Evolutionary conservation across 2,888 invertebrate genomes (phyloP).

Genomic region (Oscheius sp.): DNA sequence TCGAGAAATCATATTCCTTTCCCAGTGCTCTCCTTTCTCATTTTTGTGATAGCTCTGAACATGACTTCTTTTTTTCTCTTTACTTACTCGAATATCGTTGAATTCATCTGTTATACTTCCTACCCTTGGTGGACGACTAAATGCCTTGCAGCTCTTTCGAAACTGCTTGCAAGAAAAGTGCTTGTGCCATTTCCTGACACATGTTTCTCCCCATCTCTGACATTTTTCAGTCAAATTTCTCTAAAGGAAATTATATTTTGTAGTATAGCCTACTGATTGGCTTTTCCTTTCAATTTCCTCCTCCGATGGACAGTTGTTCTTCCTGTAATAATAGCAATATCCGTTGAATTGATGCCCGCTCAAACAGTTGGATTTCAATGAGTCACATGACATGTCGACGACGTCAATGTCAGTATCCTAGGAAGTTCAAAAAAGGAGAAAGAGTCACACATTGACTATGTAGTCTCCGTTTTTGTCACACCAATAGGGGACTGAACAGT

Average conservation of each 20-base stretch:
- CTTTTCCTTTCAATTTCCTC: slow-evolving; percentile 30
- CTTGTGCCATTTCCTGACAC: slow-evolving; percentile 36
- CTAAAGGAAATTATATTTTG: slow-evolving; percentile 12
- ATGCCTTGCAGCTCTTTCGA: slow-evolving; percentile 35
- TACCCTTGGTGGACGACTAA: slow-evolving; percentile 26
- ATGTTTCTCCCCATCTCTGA: slow-evolving; percentile 11
- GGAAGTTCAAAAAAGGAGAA: background rate
- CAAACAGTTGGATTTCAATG: slow-evolving; percentile 36
- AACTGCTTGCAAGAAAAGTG: slow-evolving; percentile 43
- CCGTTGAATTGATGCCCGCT: slow-evolving; percentile 37
- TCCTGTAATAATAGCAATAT: slow-evolving; percentile 41
- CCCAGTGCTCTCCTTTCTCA: slow-evolving; percentile 3
- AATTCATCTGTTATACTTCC: slow-evolving; percentile 1
- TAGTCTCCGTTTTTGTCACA: slow-evolving; percentile 4
- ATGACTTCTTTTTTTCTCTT: background rate
- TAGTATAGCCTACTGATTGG: background rate
- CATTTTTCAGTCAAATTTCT: background rate
- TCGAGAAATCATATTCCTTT: slow-evolving; percentile 7
- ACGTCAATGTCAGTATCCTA: slow-evolving; percentile 8
- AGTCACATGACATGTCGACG: slow-evolving; percentile 32
- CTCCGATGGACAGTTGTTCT: slow-evolving; percentile 28
- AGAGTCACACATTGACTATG: background rate
- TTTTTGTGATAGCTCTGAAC: background rate
- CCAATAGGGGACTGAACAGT: slow-evolving; percentile 14
- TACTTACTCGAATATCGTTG: slow-evolving; percentile 1